Evolutionary conservation across 1,140 invertebrate species (phyloP), one percentile per base, ranked within the genome.

Genomic region (Mamestra configurata): DNA sequence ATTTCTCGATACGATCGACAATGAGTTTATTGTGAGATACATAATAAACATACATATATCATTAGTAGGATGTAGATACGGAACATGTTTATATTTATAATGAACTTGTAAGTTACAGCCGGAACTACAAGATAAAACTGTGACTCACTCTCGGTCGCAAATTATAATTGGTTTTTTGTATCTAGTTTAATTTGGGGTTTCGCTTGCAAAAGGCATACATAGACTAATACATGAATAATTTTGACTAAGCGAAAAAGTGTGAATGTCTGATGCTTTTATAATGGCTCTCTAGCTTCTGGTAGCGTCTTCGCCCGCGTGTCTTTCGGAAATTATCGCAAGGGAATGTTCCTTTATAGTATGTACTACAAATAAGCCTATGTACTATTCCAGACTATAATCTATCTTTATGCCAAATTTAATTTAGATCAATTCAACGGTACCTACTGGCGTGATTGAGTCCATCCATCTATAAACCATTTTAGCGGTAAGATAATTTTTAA

Each of bases 61-160:
- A 3, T 49, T 4, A 24, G 4, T 57, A 61, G 40, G 66, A 70
- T 27, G n/a, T 70, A 22, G 40, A 70, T 70, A 49, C 22, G 66
- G 40, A 49, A 49, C 40, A 70, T 20, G 20, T 27, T 70, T 27
- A 43, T 70, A n/a, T 49, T 20, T 13, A 49, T 70, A 49, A 43
- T 70, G 18, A 4, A 68, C 35, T 6, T 43, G 37, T 46, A 13
- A 61, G 27, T 24, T 18, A 61, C 7, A 43, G 61, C 61, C 61
- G 61, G 61, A 66, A 40, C 35, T 20, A 40, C 35, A 18, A 13
- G 53, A 57, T 57, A 57, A 57, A 10, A 40, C 0, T 24, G n/a
- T 66, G 61, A 66, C 35, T 70, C 66, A 70, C 15, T 24, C 4
- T 27, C 66, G 40, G 22, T 49, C 22, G 43, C 22, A 49, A 49